Base-by-base conservation (phyloP, 2,888 invertebrate genomes). In the Ornithoptera priamus region DNA sequence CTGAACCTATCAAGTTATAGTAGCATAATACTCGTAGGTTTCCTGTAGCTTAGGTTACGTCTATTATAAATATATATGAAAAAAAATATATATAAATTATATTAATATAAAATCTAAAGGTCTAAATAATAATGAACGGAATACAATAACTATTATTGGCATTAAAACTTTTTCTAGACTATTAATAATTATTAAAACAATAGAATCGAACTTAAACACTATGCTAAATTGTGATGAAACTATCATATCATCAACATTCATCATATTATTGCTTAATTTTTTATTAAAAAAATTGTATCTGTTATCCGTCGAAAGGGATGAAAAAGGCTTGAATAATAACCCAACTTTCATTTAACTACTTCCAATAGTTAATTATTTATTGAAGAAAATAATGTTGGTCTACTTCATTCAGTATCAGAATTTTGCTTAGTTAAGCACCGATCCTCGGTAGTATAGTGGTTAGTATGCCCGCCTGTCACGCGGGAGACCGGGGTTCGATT, bases 401-500 rank as follows among this genome's bases (percentile, higher is more conserved):
- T 2, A 6, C 57, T 18, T 20, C 2, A 4, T 20, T 57, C 4
- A 20, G 57, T 20, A 20, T 57, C 57, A 57, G 18, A 57, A 57
- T 57, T 57, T 57, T 57, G 18, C 7, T 4, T 15, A 20, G 20
- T 6, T 57, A 8, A 6, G 20, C 6, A 57, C 5, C 50, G 17
- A 15, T 91, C 91, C 87, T 90, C 92, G 92, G 92, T 93, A 92
- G 92, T 93, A 92, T 93, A 93, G 92, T 92, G 93, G 92, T 92
- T 73, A 93, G 93, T 92, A 93, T 93, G 91, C 92, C 93, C 92
- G 93, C 93, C 92, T 93, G 92, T 93, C 92, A 92, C 92, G 92
- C 92, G 93, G 92, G 92, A 93, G 93, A 93, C 93, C 92, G 90
- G 92, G 92, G 93, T 93, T 93, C 93, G 92, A 93, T 92, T 93